Evolutionary conservation across 2,797 vertebrate genomes (phyloP), one percentile per base, ranked within the genome.

Genomic region (Danio kyathit): DNA sequence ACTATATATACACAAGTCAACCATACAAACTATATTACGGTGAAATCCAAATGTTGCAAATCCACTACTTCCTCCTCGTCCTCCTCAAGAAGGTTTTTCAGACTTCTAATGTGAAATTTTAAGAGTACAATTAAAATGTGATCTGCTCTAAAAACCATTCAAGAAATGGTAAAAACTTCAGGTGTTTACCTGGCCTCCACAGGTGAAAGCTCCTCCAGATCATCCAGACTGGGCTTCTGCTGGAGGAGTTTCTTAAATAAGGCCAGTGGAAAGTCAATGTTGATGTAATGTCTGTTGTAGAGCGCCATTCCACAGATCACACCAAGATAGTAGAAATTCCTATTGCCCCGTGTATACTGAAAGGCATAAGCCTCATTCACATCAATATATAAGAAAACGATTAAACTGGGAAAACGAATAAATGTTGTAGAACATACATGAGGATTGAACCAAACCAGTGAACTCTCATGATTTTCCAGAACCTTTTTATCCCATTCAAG

Each of bases 211-310:
- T 95, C 93, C 82, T 90, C 85, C 2, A 95, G 84, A 85, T 94
- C 91, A 44, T 88, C 75, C 56, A 94, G 82, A 6, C 84, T 78
- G 10, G 88, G 88, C 1, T 9, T 12, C 60, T 84, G 5, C 60
- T 72, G 60, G 63, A 97, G 88, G 60, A 99, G 92, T 89, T 98
- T 99, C 92, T 98, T 99, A 89, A 96, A 99, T 84, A 99, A 94
- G 80, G 93, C 96, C 91, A 95, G 89, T 41, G 97, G 92, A 90
- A 97, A 97, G 93, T 97, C 80, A 7, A 94, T 64, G 56, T 88
- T 82, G 10, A 29, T 67, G 0, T 0, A 11, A 66, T 14, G 0
- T 0, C 0, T 0, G n/a, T 91, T 91, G 63, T 83, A 89, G 9
- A 91, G 74, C 0, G 92, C 92, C 88, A 93, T 90, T 13, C 92